Evolutionary conservation across 2,888 invertebrate genomes (phyloP).

Genomic region (Onchidella celtica): DNA sequence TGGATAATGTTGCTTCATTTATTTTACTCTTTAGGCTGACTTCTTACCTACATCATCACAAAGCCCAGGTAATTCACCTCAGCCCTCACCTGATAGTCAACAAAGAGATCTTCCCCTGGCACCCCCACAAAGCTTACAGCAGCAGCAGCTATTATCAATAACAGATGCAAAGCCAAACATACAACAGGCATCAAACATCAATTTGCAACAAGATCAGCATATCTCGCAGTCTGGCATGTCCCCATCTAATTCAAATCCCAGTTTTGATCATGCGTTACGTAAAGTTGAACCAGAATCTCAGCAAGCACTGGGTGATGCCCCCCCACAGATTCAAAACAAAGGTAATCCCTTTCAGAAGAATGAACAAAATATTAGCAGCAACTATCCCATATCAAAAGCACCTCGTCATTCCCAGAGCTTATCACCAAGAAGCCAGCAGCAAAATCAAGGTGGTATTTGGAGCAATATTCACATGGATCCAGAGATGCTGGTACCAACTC

Average conservation of each 20-base stretch:
- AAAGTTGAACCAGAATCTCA: not conserved
- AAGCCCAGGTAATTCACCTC: slow-evolving; percentile 43
- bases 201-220: slow-evolving; percentile 28
- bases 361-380: not conserved
- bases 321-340: not conserved
- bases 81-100: slow-evolving; percentile 44
- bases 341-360: not conserved
- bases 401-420: not conserved
- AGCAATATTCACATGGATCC: slow-evolving; percentile 9
- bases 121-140: not conserved
- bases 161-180: too few relatives aligned
- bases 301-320: not conserved
- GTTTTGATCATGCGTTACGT: not conserved
- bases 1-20: too few relatives aligned
- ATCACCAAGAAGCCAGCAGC: not conserved
- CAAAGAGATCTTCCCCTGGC: slow-evolving; percentile 27
- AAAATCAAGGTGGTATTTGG: not conserved
- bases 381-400: not conserved
- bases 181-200: too few relatives aligned
- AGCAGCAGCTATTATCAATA: not conserved
- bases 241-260: slow-evolving; percentile 1
- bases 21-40: slow-evolving; percentile 38
- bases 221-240: slow-evolving; percentile 31
- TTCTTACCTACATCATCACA: slow-evolving; percentile 40
- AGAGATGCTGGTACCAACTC: not conserved